Base-by-base conservation (phyloP, 2,113 vertebrate species). In the Pomatostomus ruficeps region DNA sequence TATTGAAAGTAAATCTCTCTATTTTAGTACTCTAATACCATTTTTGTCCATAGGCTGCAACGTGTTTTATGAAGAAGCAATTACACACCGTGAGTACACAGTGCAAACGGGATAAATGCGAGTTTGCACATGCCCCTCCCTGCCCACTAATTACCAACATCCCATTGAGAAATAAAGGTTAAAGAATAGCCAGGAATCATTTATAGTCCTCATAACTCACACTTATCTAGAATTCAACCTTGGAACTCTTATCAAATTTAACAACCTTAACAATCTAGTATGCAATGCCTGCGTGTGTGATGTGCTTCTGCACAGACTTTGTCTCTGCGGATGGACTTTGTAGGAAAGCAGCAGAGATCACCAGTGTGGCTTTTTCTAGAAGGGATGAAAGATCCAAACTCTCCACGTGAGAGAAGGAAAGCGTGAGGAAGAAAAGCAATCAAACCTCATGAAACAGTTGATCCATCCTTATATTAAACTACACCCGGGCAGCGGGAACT, bases 211-310 rank as follows among this genome's bases (percentile, higher is more conserved):
- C 18, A 8, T 54, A 70, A 68, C 3, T 3, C 36, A 65, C 45
- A n/a, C 9, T 17, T 19, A 14, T 3, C 13, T 0, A 42, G 18
- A 73, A 35, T 20, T 67, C 29, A 36, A 8, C 31, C 16, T 45
- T 33, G 17, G 58, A 63, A 40, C 8, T 49, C 43, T 33, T 33
- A 14, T 14, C 38, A 26, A 3, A 22, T 3, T 6, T 19, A 65
- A 33, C 10, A 8, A 4, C 5, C 15, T 54, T 71, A 49, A 24
- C 6, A 14, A 33, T 8, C 17, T 13, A 14, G 4, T 25, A 10
- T 2, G 12, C 9, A 45, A 14, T 1, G 7, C 4, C 38, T n/a
- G 5, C 7, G 18, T 6, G 38, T 48, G 19, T 0, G 1, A 29
- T 2, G 14, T 22, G 29, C 23, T 73, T 38, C 36, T 33, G 25